Conservation (phyloP, 23 tunicate genomes). For the Ciona savignyi region DNA sequence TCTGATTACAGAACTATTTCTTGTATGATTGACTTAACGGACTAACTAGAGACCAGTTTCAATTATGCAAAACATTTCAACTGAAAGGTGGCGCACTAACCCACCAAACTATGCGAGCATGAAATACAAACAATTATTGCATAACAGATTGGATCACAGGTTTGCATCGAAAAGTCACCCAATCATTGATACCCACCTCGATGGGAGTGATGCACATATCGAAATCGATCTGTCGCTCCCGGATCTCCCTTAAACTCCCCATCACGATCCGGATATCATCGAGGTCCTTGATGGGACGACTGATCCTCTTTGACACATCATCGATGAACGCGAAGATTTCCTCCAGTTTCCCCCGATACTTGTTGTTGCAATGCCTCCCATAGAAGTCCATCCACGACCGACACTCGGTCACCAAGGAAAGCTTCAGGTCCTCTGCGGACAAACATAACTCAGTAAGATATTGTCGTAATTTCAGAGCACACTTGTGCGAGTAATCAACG, state of each 20-base stretch:
- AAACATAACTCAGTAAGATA: too few species aligned
- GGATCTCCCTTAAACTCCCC: slow-evolving; percentile 83
- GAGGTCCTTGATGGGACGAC: slow-evolving; percentile 80
- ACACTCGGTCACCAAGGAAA: slow-evolving; percentile 76
- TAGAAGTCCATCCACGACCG: slow-evolving; percentile 77
- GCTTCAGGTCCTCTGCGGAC: slow-evolving; percentile 62
- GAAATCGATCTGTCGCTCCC: slow-evolving; percentile 81
- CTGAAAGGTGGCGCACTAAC: too few species aligned
- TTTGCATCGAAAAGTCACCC: too few species aligned
- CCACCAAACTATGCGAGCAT: too few species aligned
- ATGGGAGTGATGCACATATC: slow-evolving; percentile 89
- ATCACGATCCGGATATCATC: slow-evolving; percentile 94
- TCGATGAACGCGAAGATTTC: slow-evolving; percentile 82
- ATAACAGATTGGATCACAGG: too few species aligned
- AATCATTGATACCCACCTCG: slow-evolving; percentile 37
- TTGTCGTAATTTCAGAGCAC: too few species aligned
- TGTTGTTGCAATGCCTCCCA: slow-evolving; percentile 61
- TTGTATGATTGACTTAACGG: too few species aligned
- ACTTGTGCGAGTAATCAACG: too few species aligned
- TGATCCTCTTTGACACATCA: slow-evolving; percentile 89
- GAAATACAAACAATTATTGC: too few species aligned
- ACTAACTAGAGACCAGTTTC: too few species aligned
- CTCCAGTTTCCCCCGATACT: slow-evolving; percentile 78
- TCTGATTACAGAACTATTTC: too few species aligned
- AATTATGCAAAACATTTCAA: too few species aligned